Conservation (phyloP, 2,797 vertebrate genomes). For the Carapus acus region DNA sequence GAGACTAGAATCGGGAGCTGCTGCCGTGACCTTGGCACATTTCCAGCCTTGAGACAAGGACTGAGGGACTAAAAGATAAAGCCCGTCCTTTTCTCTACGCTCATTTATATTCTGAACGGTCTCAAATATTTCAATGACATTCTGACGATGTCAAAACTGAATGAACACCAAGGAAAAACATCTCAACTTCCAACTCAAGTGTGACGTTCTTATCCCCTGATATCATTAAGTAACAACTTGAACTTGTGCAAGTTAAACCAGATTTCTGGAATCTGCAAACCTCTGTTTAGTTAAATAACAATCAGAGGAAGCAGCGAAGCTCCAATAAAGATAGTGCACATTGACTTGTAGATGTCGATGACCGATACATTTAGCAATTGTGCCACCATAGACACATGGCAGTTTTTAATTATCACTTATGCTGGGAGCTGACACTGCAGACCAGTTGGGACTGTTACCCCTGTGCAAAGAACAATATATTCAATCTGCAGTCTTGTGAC, state of each 20-base stretch:
- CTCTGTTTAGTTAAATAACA: constrained; percentile 7
- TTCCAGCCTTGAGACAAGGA: constrained; percentile 17
- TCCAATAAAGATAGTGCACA: too few species aligned
- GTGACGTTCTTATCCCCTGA: too few species aligned
- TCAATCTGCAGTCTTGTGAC: constrained; percentile 40
- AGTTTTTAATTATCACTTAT: constrained; percentile 6
- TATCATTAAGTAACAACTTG: too few species aligned
- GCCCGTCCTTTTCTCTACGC: constrained; percentile 29
- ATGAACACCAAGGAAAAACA: constrained; percentile 21
- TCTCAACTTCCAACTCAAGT: background rate
- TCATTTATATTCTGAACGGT: constrained; percentile 37
- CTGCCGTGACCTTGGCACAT: constrained; percentile 43
- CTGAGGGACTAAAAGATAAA: constrained; percentile 39
- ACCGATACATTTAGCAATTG: too few species aligned
- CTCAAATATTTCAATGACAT: constrained; percentile 7
- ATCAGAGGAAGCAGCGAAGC: background rate
- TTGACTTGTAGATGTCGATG: too few species aligned
- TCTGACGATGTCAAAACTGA: constrained; percentile 7
- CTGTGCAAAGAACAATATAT: constrained; percentile 42
- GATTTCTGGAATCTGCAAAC: background rate
- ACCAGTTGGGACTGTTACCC: background rate
- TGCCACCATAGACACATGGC: constrained; percentile 3
- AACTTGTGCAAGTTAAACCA: background rate
- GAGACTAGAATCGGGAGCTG: constrained; percentile 29
- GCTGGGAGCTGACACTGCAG: background rate